Conservation (phyloP, 2,797 vertebrate genomes). For the Huso huso region DNA sequence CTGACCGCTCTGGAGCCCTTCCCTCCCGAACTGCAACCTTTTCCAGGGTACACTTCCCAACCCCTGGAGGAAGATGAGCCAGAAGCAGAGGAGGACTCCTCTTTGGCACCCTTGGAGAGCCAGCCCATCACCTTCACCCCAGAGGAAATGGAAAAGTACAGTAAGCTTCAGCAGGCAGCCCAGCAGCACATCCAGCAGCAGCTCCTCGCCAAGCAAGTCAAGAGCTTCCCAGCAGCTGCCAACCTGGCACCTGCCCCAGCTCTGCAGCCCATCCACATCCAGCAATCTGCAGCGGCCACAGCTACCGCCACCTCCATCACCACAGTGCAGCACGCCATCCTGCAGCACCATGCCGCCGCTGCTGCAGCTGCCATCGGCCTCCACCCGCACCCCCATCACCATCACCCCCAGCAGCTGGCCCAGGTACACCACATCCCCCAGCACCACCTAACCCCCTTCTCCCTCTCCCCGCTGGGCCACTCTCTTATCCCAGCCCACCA, state of each 20-base stretch:
- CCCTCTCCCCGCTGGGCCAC: conserved; percentile 77
- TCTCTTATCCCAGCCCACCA: conserved; percentile 87
- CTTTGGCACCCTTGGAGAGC: conserved; percentile 88
- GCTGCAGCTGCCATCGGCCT: conserved; percentile 82
- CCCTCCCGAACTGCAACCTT: conserved; percentile 71
- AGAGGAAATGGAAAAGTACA: conserved; percentile 98
- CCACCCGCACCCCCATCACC: conserved; percentile 79
- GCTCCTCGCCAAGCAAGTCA: conserved; percentile 93
- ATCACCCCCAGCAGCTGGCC: conserved; percentile 84
- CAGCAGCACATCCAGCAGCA: conserved; percentile 98
- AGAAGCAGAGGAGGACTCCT: conserved; percentile 63
- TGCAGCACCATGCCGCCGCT: conserved; percentile 83
- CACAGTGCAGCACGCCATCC: conserved; percentile 87
- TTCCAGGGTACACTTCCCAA: conserved; percentile 70
- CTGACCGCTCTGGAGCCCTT: conserved; percentile 67
- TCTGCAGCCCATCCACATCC: conserved; percentile 90
- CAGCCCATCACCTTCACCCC: conserved; percentile 97
- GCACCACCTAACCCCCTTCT: conserved; percentile 67
- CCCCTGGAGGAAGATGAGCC: conserved; percentile 70
- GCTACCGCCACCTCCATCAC: conserved; percentile 85
- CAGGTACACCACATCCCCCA: conserved; percentile 82
- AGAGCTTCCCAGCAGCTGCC: conserved; percentile 71
- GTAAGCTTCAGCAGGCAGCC: conserved; percentile 92
- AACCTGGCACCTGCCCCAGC: conserved; percentile 53
- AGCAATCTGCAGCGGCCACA: conserved; percentile 76